Conservation (phyloP, 2,113 vertebrate species). For the Gorsachius goisagi region DNA sequence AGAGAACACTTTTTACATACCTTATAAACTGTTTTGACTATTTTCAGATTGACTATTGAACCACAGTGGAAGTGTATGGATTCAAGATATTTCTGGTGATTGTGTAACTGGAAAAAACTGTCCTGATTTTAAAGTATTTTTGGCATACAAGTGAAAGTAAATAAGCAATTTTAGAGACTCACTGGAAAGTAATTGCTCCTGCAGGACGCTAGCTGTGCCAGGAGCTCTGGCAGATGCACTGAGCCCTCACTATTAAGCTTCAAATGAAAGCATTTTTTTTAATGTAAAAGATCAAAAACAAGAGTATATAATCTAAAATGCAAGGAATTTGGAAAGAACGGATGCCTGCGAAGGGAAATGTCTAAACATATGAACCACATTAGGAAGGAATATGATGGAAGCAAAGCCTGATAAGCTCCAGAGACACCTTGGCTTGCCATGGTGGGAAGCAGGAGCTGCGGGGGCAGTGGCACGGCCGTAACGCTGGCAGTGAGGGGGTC, state of each 20-base stretch:
- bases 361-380: background rate
- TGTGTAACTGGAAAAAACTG: conserved; percentile 67
- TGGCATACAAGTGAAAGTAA: conserved; percentile 53
- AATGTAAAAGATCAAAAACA: background rate
- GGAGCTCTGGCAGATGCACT: conserved; percentile 37
- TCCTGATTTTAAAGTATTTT: conserved; percentile 53
- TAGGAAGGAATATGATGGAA: background rate
- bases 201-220: conserved; percentile 24
- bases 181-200: conserved; percentile 53
- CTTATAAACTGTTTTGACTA: background rate
- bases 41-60: conserved; percentile 18
- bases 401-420: background rate
- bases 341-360: background rate
- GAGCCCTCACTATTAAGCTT: background rate
- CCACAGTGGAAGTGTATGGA: conserved; percentile 17
- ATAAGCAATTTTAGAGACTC: conserved; percentile 54
- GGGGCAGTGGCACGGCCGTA: accelerated
- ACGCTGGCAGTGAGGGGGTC: accelerated
- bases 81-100: conserved; percentile 56
- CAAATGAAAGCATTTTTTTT: background rate
- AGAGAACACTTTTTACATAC: background rate
- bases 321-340: background rate
- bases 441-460: background rate
- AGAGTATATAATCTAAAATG: background rate
- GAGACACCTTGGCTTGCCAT: background rate